Base-by-base conservation (phyloP, 2,113 vertebrate species). In the Actinemys pallida region DNA sequence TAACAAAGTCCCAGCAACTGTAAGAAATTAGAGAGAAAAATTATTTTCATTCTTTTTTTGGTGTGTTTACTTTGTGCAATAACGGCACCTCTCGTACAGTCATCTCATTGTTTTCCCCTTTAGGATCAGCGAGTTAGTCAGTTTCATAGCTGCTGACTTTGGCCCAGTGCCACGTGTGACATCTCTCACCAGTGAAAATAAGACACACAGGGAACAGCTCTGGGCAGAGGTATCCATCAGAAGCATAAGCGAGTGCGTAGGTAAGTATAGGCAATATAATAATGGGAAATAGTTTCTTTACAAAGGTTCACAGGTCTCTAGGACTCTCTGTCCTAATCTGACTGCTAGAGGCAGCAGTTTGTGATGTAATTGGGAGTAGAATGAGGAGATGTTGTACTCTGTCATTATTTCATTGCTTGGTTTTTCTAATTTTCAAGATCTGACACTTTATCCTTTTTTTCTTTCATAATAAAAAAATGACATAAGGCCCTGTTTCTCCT, bases 1-100 rank as follows among this genome's bases (percentile, higher is more conserved):
- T 83, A 96, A 75, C 83, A 92, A 92, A 87, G 83, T 50, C 11
- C 10, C 56, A 90, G 80, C 78, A 94, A 50, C 81, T 72, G 52
- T 81, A 75, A 88, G 45, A 87, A 39, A 72, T 31, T 54, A 83
- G 75, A 95, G 84, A 96, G 92, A 85, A 1, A 80, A 20, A 19
- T 22, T 59, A n/a, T 69, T 83, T 78, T 13, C 27, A 31, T 83
- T 93, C 35, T 88, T 93, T 83, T 13, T 87, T 5, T 69, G 27
- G 49, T 89, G 59, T 84, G 29, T 72, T 87, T 57, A 35, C 72
- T 84, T 94, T 90, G 86, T 87, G 88, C 75, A 87, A 14, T 45
- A 25, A 83, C 22, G 27, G 16, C 27, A 11, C 24, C 75, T 45
- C 72, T 42, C 54, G 2, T 84, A 5, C 57, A 25, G 79, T 86